Evolutionary conservation across 2,888 invertebrate genomes (phyloP), one percentile per base, ranked within the genome.

Genomic region (Gerris lacustris): DNA sequence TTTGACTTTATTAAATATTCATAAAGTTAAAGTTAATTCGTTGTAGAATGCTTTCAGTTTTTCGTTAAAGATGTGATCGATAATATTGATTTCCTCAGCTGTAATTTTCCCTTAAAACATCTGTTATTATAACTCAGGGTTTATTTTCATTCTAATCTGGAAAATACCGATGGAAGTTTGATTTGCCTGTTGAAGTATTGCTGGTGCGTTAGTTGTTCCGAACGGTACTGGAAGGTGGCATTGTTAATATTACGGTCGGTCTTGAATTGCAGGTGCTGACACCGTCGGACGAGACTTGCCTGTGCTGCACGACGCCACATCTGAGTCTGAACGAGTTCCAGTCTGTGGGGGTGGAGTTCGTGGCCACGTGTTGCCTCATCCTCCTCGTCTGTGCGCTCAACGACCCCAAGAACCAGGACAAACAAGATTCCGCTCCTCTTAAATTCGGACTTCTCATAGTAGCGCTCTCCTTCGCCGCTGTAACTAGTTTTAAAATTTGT

Each of bases 321-420:
- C 74, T 78, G 0, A 80, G 81, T 2, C 79, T 88, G 6, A 80
- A 81, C 0, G 74, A 77, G 0, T 77, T 79, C 31, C 82, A 80
- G 67, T 80, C 78, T 5, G 77, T 89, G 7, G 81, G 82, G 7
- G 82, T 88, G 70, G 91, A 91, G 80, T 82, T 85, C 15, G 77
- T 87, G 0, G 83, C 88, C 44, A 88, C 91, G 0, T 81, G 83
- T 5, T 82, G 87, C 0, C 80, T 92, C 18, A 83, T 86, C 66
- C 81, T 90, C 67, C 82, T 90, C 18, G 86, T 86, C 72, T 89
- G 89, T 77, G 86, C 86, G 0, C 82, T 88, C 15, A 90, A 89
- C 88, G 91, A 92, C 79, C 86, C 87, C 2, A 78, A 81, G 44
- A 82, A 82, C 74, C 76, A 76, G 15, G 74, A 73, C 5, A 80